Percentiles rank a stretch among this genome's conserved stretches.
Evolutionary conservation across 2,888 invertebrate genomes (phyloP).

Genomic region (Calameuta idolon): DNA sequence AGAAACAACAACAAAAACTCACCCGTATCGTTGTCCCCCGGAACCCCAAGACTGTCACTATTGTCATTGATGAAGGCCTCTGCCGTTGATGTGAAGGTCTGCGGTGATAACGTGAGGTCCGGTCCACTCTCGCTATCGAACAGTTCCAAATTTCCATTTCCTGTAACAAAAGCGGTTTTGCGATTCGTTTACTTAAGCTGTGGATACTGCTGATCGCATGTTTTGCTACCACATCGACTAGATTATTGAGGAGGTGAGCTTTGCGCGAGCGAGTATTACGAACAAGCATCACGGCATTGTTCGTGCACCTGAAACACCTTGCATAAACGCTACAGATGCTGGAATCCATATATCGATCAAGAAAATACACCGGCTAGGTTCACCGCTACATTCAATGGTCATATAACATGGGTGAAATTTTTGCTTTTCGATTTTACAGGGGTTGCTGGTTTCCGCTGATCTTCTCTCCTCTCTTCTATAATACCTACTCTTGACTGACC

Average conservation of each 20-base stretch:
- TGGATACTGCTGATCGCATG: background rate
- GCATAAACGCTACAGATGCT: background rate
- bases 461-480: background rate
- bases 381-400: background rate
- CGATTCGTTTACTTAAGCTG: background rate
- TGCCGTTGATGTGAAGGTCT: conserved; percentile 74
- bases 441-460: background rate
- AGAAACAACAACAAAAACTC: conserved; percentile 43
- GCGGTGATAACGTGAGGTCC: conserved; percentile 74
- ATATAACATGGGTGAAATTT: background rate
- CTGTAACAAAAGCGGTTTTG: conserved; percentile 43
- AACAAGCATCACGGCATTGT: background rate
- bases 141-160: conserved; percentile 69
- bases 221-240: too few relatives aligned
- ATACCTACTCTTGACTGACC: background rate
- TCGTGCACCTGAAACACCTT: background rate
- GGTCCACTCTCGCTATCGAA: conserved; percentile 74
- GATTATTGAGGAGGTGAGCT: too few relatives aligned
- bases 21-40: conserved; percentile 73
- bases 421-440: background rate
- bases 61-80: conserved; percentile 76
- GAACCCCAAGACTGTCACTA: conserved; percentile 74
- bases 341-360: background rate
- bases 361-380: background rate
- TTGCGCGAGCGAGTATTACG: too few relatives aligned